These are phyloP conservation scores for Hyperoodon ampullatus DNA, from an alignment of 2,113 vertebrate genomes.

Conservation along the genomic window DNA sequence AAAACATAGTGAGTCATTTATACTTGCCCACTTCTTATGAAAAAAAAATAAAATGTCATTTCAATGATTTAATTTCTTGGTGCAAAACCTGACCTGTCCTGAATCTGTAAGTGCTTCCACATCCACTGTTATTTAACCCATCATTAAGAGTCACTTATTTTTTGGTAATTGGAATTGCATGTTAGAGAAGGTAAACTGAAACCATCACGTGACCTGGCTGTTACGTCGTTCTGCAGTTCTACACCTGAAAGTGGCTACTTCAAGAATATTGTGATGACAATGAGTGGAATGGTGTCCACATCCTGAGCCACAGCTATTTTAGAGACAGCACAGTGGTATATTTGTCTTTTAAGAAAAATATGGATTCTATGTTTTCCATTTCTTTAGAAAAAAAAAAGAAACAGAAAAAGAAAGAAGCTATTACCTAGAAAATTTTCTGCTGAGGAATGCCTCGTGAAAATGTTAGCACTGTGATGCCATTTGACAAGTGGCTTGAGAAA, in stretches of 20 bases:
- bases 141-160: slow-evolving; percentile 22
- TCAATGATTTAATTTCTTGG: slow-evolving; percentile 51
- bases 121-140: not conserved
- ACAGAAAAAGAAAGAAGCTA: not conserved
- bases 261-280: not conserved
- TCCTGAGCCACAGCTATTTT: not conserved
- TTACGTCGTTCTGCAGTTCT: not conserved
- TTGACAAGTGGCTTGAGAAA: not conserved
- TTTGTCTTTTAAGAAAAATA: slow-evolving; percentile 34
- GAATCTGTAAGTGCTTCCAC: not conserved
- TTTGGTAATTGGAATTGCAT: not conserved
- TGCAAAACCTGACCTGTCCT: not conserved
- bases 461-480: not conserved
- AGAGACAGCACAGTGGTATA: not conserved
- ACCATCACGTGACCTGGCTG: not conserved
- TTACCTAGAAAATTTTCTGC: slow-evolving; percentile 17
- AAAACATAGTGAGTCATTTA: slow-evolving; percentile 44
- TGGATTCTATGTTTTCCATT: not conserved
- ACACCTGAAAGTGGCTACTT: not conserved
- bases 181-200: not conserved
- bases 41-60: not conserved
- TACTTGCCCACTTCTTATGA: not conserved
- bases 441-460: not conserved
- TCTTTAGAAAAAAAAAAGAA: not conserved
- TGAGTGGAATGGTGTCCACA: not conserved